These are phyloP conservation scores for Dunckerocampus dactyliophorus DNA, from an alignment of 2,113 vertebrate species.

Conservation along the genomic window DNA sequence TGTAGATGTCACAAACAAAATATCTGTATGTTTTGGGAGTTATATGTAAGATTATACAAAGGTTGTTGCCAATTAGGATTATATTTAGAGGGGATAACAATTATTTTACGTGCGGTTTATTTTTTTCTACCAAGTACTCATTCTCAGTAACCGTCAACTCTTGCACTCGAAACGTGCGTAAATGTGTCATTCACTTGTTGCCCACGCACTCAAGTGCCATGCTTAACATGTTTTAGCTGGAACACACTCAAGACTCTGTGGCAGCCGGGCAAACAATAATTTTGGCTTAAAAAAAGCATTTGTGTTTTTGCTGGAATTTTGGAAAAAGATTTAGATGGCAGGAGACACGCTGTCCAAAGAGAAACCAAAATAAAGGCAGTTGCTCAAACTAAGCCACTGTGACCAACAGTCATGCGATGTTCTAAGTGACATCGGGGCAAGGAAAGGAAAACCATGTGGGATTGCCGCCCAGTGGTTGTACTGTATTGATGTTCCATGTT, in stretches of 20 bases:
- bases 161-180: not conserved
- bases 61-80: no score
- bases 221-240: constrained; percentile 1
- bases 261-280: not conserved
- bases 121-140: not conserved
- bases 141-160: not conserved
- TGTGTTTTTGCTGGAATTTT: constrained; percentile 6
- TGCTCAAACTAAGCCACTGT: not conserved
- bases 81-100: not conserved
- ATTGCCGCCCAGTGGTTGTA: not conserved
- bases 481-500: no score
- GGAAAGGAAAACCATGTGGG: not conserved
- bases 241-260: not conserved
- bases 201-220: not conserved
- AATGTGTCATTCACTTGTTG: constrained; percentile 4
- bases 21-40: no score
- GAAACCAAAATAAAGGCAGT: not conserved
- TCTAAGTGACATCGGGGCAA: not conserved
- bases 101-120: not conserved
- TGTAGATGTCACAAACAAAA: not conserved
- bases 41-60: no score
- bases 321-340: not conserved
- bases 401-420: not conserved
- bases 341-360: not conserved
- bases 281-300: constrained; percentile 2